Base-by-base conservation (phyloP, 2,113 vertebrate genomes). In the Prolemur simus region DNA sequence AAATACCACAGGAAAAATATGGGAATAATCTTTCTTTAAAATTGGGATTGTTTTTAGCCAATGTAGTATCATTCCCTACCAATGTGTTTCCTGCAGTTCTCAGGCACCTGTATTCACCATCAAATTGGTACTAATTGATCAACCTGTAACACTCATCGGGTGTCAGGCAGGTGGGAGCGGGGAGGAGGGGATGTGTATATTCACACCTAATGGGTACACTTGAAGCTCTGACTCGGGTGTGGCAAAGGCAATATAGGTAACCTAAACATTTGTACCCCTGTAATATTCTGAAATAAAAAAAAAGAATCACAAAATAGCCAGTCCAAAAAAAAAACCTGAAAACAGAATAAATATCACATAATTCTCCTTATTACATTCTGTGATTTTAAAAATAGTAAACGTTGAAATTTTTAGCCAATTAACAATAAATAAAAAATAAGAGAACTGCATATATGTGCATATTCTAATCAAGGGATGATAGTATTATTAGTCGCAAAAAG, bases 301-400 rank as follows among this genome's bases (percentile, higher is more conserved):
- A 58, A 58, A 25, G 14, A 52, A 52, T 52, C 49, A 15, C 17
- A 52, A 52, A 52, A 15, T 52, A 52, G 49, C 49, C 49, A 52
- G 49, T 52, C 15, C 42, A 42, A 42, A 42, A 52, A 52, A 89
- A 81, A 37, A 13, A 71, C 68, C 76, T 58, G 9, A 60, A 96
- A 69, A 52, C 23, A 39, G 14, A 96, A 82, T 74, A 49, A 80
- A n/a, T 90, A 9, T 29, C 42, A 34, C 3, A 47, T 37, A 86
- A 81, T 58, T 89, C 66, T 52, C 20, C 89, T 89, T 83, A 66
- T 58, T n/a, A 58, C 6, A 7, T 11, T 64, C 18, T 66, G 34
- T 81, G 37, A 89, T 69, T 84, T 87, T 39, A 83, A 93, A 91
- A 56, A 91, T n/a, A 82, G 17, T 90, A 45, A 91, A 21, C 54